These are phyloP conservation scores for Mirounga angustirostris DNA, from an alignment of 2,113 vertebrate species.

Conservation along the genomic window DNA sequence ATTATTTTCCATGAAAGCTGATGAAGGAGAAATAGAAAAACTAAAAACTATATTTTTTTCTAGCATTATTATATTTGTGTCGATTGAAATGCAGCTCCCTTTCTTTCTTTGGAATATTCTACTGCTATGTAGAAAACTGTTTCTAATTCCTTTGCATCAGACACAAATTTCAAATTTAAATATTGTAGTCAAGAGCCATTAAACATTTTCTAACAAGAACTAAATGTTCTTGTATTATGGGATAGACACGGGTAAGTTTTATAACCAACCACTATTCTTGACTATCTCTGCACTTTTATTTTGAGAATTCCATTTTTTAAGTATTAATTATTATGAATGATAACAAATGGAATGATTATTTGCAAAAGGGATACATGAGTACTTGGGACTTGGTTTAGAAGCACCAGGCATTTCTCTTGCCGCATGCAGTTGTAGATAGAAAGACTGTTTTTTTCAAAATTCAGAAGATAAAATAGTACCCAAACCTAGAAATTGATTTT, in stretches of 20 bases:
- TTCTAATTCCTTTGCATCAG: background rate
- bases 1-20: background rate
- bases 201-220: background rate
- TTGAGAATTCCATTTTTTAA: background rate
- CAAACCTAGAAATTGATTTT: conserved; percentile 81
- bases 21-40: background rate
- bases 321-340: conserved; percentile 56
- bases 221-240: background rate
- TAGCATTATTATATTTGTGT: background rate
- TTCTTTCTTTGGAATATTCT: background rate
- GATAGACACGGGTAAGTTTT: background rate
- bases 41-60: background rate
- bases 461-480: conserved; percentile 54
- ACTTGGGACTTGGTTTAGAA: conserved; percentile 17
- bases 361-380: conserved; percentile 48
- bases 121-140: background rate
- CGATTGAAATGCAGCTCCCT: background rate
- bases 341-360: conserved; percentile 65
- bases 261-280: background rate
- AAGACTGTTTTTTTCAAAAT: conserved; percentile 65
- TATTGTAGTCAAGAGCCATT: background rate
- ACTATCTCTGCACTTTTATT: background rate
- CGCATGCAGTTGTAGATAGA: background rate
- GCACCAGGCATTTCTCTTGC: conserved; percentile 5
- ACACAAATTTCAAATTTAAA: background rate